Evolutionary conservation across 2,888 invertebrate species (phyloP).

Genomic region (Crematogaster levior): DNA sequence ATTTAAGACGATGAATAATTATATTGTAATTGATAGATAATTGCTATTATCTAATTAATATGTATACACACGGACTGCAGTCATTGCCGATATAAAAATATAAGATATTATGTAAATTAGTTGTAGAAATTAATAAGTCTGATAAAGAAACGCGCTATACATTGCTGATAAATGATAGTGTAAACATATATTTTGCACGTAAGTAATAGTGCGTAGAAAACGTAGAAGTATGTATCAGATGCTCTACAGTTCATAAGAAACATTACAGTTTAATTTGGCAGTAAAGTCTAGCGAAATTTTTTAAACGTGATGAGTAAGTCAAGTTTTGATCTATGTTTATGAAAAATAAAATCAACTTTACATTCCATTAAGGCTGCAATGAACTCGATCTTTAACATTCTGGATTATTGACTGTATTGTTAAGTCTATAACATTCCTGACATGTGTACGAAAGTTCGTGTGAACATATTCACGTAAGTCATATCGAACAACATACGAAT

Average conservation of each 20-base stretch:
- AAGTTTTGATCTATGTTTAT: not conserved
- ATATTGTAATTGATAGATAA: not conserved
- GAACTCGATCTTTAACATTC: not conserved
- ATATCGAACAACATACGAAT: slow-evolving; percentile 37
- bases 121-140: slow-evolving; percentile 18
- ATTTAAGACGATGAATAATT: slow-evolving; percentile 26
- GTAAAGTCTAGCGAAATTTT: not conserved
- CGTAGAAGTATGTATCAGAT: not conserved
- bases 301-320: not conserved
- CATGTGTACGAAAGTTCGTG: not conserved
- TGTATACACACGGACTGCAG: slow-evolving; percentile 31
- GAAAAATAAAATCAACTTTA: not conserved
- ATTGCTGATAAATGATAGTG: not conserved
- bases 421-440: slow-evolving; percentile 3
- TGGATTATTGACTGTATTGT: not conserved
- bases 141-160: slow-evolving; percentile 24
- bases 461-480: slow-evolving; percentile 7
- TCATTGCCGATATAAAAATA: slow-evolving; percentile 30
- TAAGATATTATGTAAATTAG: slow-evolving; percentile 16
- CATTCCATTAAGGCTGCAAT: not conserved
- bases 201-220: slow-evolving; percentile 13
- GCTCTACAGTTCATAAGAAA: not conserved
- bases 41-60: slow-evolving; percentile 23
- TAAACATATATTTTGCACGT: slow-evolving; percentile 22
- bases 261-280: not conserved